Base-by-base conservation (phyloP, 53 echinoderm and acorn worm genomes). In the Luidia sarsii region DNA sequence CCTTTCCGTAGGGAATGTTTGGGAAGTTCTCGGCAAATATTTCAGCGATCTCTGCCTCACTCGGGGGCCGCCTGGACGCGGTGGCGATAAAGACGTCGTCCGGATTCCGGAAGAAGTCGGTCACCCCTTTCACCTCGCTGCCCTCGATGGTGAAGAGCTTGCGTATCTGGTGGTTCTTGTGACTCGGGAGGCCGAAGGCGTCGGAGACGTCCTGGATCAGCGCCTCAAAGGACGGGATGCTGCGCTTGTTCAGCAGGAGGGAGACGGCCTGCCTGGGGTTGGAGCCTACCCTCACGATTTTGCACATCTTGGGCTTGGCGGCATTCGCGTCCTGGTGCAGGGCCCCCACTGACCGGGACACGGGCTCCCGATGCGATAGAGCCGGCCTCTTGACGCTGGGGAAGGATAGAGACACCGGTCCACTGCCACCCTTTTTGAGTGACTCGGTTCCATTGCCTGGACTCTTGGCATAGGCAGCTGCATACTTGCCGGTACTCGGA, bases 401-500 rank as follows among this genome's bases (percentile, higher is more conserved):
- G 60, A 82, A 83, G 20, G 90, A 57, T 50, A 90, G 90, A 27
- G 94, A 90, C 9, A 90, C 90, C 4, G 94, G 94, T 4, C 90
- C 90, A 24, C 85, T 67, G 35, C 87, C 84, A 9, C 82, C 88
- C 4, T 77, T 77, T 33, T 77, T 59, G 32, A 77, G 61, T 1
- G 60, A 22, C 11, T 60, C 77, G 1, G 61, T 28, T 46, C 50
- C 55, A 5, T 82, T 80, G 34, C 56, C 83, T 16, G 87, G 73
- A 21, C 87, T 85, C 45, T 81, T 80, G 15, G 87, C 83, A 39
- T 97, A 97, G 32, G 90, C 67, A 1, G 85, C 85, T 39, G 97
- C 97, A 87, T 92, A 97, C 64, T 93, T 97, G 45, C 97, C 97
- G 16, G 70, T 83, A 9, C 88, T 49, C 11, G 97, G 97, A 84